Base-by-base conservation (phyloP, 2,113 vertebrate species). In the rat (Rattus norvegicus) region DNA sequence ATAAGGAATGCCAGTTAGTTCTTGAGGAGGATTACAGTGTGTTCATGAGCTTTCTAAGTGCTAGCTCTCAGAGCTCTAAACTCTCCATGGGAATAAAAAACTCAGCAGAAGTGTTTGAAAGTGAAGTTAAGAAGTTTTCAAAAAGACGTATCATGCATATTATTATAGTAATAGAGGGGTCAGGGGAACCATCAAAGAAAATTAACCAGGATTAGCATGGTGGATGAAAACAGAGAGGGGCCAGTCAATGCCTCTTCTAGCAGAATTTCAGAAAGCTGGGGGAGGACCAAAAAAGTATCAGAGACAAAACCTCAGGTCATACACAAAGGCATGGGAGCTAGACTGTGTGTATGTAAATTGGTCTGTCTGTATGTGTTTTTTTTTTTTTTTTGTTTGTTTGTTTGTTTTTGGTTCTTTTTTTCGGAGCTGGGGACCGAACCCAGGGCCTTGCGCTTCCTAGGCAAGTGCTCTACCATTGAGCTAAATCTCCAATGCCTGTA, bases 1-100 rank as follows among this genome's bases (percentile, higher is more conserved):
- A 39, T 91, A 93, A 91, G 70, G 84, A 77, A 94, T 91, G 30
- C 73, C 75, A 77, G 83, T 97, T 96, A 88, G 91, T 95, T 91
- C 85, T 95, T 39, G 77, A 93, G 92, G 91, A 77, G 54, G 84
- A 97, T 87, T 89, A 89, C 90, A 80, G 88, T 95, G 63, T 91
- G 59, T 92, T 65, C 90, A 92, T 54, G 73, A 93, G 77, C 28
- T 69, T 77, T 97, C 9, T 22, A 77, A 95, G 84, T 59, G n/a
- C 72, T 54, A 72, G 43, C 61, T 77, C 54, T 90, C 93, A 14
- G 67, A 96, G 91, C 72, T 90, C 90, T 96, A 77, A 96, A 75
- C 73, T 72, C n/a, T 61, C 52, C 79, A 26, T 28, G 92, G 87
- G 83, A 86, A 89, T 86, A 39, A 96, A 92, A 86, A 81, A 19